Base-by-base conservation (phyloP, 2,113 vertebrate species). In the Calypte anna region DNA sequence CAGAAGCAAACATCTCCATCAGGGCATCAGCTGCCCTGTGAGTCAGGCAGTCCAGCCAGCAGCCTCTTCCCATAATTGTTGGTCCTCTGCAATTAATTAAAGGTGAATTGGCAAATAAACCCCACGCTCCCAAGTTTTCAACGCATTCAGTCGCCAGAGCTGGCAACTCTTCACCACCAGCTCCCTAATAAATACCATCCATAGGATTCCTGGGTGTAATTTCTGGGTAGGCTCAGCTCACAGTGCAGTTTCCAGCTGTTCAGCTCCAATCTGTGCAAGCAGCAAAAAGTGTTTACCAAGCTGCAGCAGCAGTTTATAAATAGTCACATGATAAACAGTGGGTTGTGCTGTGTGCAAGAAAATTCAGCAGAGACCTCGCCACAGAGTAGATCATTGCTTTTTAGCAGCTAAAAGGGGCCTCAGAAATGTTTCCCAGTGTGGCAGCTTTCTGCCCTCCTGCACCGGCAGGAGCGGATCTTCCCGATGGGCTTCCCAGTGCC, bases 171-270 rank as follows among this genome's bases (percentile, higher is more conserved):
- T 86, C 92, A 62, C 62, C 55, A 88, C 72, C 91, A 88, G 46
- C 72, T 91, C 80, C 55, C 69, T 93, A 93, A 94, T 91, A 96
- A 93, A 95, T 93, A 83, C 82, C 96, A 96, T 97, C 93, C 95
- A 95, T 40, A 87, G 95, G 74, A 97, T 92, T 80, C 96, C 83
- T 95, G 85, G 96, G 94, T n/a, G 59, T 92, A 89, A 30, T 95
- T 96, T 96, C 90, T 96, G 95, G 94, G 92, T 88, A 95, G 94
- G 3, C 86, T 96, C 82, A 78, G 94, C 96, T 95, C 25, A 88
- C 88, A 92, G 82, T 85, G 87, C 94, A 95, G 78, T 91, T 97
- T 97, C 96, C 97, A 98, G 97, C 97, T 98, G 97, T 97, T 97
- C 91, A 53, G 90, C 93, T 96, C 90, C 84, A 94, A 82, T 95